phyloP scores from a whole-genome alignment of 2,888 invertebrate genomes.

The Diarsia brunnea region DNA sequence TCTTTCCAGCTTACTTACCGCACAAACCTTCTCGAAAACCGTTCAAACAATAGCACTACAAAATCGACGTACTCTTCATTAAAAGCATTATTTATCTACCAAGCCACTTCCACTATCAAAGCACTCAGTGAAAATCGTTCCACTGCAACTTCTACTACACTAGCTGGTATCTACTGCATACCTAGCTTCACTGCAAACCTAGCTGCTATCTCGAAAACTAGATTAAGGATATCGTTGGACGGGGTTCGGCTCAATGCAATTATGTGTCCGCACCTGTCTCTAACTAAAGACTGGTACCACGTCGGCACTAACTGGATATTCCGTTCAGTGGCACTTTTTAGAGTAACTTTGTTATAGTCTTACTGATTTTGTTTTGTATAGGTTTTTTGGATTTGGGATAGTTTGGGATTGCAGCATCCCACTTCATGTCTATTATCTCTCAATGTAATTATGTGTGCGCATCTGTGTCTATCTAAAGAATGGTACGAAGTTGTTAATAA shows the following conservation, averaged over 20 bases:
- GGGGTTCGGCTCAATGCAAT: constrained; percentile 74
- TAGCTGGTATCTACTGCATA: constrained; percentile 23
- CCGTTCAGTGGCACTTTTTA: constrained; percentile 42
- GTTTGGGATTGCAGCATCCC: no score
- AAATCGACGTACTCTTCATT: constrained; percentile 13
- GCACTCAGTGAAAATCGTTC: constrained; percentile 48
- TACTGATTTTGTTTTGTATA: constrained; percentile 9
- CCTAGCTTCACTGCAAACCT: constrained; percentile 17
- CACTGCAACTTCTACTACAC: constrained; percentile 39
- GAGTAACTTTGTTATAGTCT: constrained; percentile 15
- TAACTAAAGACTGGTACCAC: constrained; percentile 51
- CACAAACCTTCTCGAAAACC: not conserved
- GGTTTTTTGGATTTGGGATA: no score
- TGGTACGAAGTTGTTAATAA: constrained; percentile 32
- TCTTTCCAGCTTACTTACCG: not conserved
- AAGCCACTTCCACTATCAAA: constrained; percentile 22
- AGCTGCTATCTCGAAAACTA: constrained; percentile 70
- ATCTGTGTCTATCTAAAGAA: constrained; percentile 46
- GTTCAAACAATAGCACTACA: not conserved
- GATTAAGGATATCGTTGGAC: constrained; percentile 76
- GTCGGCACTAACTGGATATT: constrained; percentile 37
- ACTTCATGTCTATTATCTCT: constrained; percentile 15
- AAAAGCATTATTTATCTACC: constrained; percentile 36
- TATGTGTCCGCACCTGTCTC: constrained; percentile 73
- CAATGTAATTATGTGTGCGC: constrained; percentile 74